Percentiles rank a stretch among this genome's conserved stretches.
phyloP scores from a whole-genome alignment of 2,888 invertebrate species.

The Lasioglossum vierecki region DNA sequence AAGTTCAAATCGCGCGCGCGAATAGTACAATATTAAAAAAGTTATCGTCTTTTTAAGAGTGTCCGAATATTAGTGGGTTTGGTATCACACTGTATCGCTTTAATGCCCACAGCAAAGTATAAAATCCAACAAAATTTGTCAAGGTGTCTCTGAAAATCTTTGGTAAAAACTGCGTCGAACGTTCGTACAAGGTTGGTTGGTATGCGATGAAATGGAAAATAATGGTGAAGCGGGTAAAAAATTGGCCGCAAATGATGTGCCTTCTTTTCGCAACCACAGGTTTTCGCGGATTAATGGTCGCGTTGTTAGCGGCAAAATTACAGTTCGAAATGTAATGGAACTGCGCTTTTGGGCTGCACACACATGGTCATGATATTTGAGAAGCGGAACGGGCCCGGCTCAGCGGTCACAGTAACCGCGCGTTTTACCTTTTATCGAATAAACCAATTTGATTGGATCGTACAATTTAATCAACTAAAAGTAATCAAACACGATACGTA shows the following conservation, averaged over 20 bases:
- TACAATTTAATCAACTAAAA: constrained; percentile 60
- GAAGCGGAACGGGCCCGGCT: constrained; percentile 12
- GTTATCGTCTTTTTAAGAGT: no score
- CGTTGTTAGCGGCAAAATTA: not conserved
- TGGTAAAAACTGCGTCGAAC: not conserved
- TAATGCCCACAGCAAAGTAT: no score
- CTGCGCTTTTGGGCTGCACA: not conserved
- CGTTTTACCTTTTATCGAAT: constrained; percentile 52
- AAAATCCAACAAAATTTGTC: not conserved
- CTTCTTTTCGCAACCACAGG: not conserved
- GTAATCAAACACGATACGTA: constrained; percentile 49
- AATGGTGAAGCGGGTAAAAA: not conserved
- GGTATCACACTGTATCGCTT: no score
- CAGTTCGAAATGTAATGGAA: constrained; percentile 27
- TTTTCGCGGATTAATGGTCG: not conserved
- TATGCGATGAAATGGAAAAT: not conserved
- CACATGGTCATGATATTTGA: constrained; percentile 21
- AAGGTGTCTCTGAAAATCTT: not conserved
- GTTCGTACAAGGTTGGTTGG: not conserved
- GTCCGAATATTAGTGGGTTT: no score
- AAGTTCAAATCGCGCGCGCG: no score
- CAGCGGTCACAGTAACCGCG: constrained; percentile 34
- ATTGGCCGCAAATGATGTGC: not conserved
- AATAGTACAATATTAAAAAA: no score
- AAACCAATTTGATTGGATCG: constrained; percentile 58